These are phyloP conservation scores for Drosophila multiciliata DNA, from an alignment of 2,888 invertebrate species.

Conservation along the genomic window DNA sequence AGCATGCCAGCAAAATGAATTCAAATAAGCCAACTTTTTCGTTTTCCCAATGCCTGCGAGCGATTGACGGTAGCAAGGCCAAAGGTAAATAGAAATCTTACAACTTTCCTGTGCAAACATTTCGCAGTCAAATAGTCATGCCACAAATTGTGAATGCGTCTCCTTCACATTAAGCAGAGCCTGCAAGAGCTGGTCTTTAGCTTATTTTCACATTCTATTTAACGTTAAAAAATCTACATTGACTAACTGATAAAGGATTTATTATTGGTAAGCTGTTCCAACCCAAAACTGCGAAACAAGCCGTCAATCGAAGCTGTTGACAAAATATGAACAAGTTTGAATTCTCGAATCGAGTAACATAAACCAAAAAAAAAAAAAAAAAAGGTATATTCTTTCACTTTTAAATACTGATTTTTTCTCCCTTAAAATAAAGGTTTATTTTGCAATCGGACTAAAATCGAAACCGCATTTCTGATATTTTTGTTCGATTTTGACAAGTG, in stretches of 20 bases:
- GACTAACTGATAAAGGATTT: not conserved
- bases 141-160: conserved; percentile 2
- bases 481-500: no score
- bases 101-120: conserved; percentile 3
- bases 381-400: no score
- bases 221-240: not conserved
- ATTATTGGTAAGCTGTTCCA: not conserved
- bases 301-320: not conserved
- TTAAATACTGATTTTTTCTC: no score
- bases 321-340: not conserved
- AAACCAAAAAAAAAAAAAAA: no score
- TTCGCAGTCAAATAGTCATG: not conserved
- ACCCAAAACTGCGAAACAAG: not conserved
- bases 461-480: no score
- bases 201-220: not conserved
- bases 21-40: conserved; percentile 52
- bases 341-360: not conserved
- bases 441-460: no score
- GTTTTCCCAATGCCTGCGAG: conserved; percentile 22
- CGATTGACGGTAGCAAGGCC: conserved; percentile 10
- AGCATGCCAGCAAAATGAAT: conserved; percentile 8
- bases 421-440: no score
- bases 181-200: not conserved
- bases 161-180: not conserved
- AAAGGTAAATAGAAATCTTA: conserved; percentile 30